A percentile compares a stretch with the other conserved stretches of the same genome.
These are phyloP conservation scores for Trissonchulus sp. DNA, from an alignment of 2,888 invertebrate genomes.

Conservation along the genomic window DNA sequence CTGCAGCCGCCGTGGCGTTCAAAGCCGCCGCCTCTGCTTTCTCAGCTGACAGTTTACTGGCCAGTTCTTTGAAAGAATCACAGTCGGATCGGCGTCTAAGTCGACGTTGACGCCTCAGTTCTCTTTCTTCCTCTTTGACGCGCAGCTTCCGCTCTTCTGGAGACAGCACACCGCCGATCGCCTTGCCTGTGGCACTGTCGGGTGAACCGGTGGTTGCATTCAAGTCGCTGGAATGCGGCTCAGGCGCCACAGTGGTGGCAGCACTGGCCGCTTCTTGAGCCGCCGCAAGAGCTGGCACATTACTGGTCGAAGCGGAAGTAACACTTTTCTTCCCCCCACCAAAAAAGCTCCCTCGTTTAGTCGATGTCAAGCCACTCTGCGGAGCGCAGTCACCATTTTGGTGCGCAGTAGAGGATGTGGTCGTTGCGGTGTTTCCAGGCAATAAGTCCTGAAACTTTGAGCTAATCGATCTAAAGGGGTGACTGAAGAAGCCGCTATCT, in stretches of 20 bases:
- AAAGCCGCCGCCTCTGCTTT: neutral
- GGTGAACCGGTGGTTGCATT: neutral
- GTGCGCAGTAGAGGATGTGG: no score
- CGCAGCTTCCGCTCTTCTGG: neutral
- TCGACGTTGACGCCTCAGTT: constrained; percentile 23
- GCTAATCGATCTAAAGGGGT: constrained; percentile 28
- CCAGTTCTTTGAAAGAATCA: constrained; percentile 31
- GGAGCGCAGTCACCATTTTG: neutral
- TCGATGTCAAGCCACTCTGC: neutral
- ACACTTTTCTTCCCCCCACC: neutral
- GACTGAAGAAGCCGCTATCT: constrained; percentile 28
- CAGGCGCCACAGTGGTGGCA: neutral
- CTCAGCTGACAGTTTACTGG: neutral
- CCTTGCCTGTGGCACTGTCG: neutral
- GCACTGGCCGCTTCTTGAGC: neutral
- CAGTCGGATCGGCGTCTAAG: constrained; percentile 31
- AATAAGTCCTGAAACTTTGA: constrained; percentile 30
- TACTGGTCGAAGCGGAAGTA: neutral
- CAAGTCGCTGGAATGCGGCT: neutral
- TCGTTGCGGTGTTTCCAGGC: neutral
- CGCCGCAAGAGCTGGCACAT: neutral
- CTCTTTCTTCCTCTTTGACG: constrained; percentile 21
- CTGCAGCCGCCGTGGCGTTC: neutral
- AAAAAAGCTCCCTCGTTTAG: neutral
- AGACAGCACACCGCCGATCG: neutral